Percentiles rank a stretch among this genome's conserved stretches.
These are phyloP conservation scores for Drosophila nebulosa DNA, from an alignment of 1,140 invertebrate genomes.

Conservation along the genomic window DNA sequence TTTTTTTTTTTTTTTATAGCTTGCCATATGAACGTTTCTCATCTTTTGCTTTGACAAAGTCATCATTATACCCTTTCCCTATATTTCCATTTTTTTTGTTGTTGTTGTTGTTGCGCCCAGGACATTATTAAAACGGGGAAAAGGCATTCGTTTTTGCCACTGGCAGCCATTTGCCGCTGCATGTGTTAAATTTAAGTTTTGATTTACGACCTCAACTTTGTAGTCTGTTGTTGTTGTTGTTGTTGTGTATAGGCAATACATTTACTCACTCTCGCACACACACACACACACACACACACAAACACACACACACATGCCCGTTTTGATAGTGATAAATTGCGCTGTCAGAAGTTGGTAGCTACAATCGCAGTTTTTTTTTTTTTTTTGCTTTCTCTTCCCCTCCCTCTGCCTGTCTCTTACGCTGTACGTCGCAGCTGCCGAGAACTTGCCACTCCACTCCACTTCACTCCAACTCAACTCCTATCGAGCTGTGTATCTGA, in stretches of 20 bases:
- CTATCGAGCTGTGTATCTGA: constrained; percentile 4
- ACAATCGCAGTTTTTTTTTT: constrained; percentile 57
- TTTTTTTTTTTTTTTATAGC: background rate
- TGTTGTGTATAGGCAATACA: constrained; percentile 61
- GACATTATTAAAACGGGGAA: constrained; percentile 55
- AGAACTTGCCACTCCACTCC: constrained; percentile 32
- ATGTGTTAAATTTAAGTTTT: constrained; percentile 80
- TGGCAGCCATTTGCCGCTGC: constrained; percentile 71
- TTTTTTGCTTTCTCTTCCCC: background rate
- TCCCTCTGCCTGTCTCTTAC: no score
- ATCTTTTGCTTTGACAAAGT: constrained; percentile 21
- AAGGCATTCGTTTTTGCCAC: constrained; percentile 46
- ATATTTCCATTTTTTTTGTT: no score
- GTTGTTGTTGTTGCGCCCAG: background rate
- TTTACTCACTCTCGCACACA: constrained; percentile 2
- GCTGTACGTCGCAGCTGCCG: constrained; percentile 42
- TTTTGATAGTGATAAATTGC: constrained; percentile 74
- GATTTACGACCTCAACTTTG: constrained; percentile 78
- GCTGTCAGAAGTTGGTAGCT: constrained; percentile 76
- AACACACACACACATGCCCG: constrained; percentile 32
- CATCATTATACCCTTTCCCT: constrained; percentile 1
- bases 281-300: constrained; percentile 5
- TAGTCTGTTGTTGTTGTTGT: constrained; percentile 55
- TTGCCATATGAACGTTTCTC: background rate
- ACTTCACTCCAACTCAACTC: background rate